Conservation (phyloP, 2,797 vertebrate species). For the Anniella stebbinsi region DNA sequence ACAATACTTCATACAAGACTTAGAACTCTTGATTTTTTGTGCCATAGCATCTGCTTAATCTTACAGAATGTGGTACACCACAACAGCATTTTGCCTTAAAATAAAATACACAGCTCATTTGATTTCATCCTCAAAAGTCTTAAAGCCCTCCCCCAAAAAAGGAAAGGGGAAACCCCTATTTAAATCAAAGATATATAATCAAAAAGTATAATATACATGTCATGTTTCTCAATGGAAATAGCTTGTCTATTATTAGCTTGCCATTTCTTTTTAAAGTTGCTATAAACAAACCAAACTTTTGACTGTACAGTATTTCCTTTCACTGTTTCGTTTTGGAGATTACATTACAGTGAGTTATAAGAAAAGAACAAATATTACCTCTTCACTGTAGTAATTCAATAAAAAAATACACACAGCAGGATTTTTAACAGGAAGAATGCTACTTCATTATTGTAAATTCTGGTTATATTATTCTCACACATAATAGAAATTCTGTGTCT, state of each 20-base stretch:
- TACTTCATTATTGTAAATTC: background rate
- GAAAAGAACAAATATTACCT: constrained; percentile 15
- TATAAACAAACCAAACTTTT: constrained; percentile 60
- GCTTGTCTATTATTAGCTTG: constrained; percentile 75
- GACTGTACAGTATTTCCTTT: constrained; percentile 41
- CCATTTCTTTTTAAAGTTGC: constrained; percentile 62
- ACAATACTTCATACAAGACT: constrained; percentile 36
- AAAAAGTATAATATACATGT: constrained; percentile 72
- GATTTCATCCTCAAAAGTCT: constrained; percentile 75
- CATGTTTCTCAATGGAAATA: constrained; percentile 69
- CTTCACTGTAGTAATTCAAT: background rate
- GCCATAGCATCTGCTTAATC: constrained; percentile 58
- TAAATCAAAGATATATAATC: constrained; percentile 66
- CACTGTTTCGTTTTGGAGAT: constrained; percentile 39
- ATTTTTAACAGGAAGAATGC: background rate
- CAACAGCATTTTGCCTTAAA: constrained; percentile 75
- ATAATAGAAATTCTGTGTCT: background rate
- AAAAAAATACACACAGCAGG: background rate
- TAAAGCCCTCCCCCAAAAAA: constrained; percentile 73
- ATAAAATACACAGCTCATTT: constrained; percentile 73
- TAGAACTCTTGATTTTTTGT: constrained; percentile 37
- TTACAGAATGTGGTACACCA: constrained; percentile 72
- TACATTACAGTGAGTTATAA: constrained; percentile 47
- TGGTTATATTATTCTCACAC: background rate
- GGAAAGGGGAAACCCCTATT: constrained; percentile 49